Conservation (phyloP, 2,797 vertebrate species). For the Anguilla obscura region DNA sequence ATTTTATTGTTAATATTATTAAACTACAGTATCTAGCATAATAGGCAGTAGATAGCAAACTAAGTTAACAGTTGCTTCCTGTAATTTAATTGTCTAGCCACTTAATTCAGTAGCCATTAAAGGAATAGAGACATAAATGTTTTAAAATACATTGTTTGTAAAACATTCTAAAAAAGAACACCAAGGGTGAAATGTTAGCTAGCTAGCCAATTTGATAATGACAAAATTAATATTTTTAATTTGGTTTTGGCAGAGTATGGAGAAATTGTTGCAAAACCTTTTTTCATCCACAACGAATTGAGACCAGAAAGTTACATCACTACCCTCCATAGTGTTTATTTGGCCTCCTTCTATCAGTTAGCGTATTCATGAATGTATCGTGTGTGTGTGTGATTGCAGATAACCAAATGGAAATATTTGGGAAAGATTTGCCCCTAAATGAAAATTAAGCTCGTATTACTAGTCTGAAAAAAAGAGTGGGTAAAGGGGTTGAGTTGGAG, state of each 20-base stretch:
- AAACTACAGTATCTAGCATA: not conserved
- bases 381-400: no score
- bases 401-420: no score
- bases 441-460: not conserved
- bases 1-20: not conserved
- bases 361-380: no score
- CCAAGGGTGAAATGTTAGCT: not conserved
- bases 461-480: not conserved
- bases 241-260: not conserved
- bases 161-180: not conserved
- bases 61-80: not conserved
- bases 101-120: not conserved
- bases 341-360: no score
- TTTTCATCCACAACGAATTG: not conserved
- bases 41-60: not conserved
- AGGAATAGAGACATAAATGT: not conserved
- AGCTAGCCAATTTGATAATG: not conserved
- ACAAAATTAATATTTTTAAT: no score
- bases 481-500: not conserved
- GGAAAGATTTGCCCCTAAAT: no score
- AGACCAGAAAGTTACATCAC: no score
- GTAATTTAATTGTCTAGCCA: not conserved
- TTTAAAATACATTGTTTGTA: not conserved
- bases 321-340: no score
- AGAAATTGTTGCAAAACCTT: not conserved